phyloP scores from a whole-genome alignment of 2,797 vertebrate species.

The Tarsius wallacei region DNA sequence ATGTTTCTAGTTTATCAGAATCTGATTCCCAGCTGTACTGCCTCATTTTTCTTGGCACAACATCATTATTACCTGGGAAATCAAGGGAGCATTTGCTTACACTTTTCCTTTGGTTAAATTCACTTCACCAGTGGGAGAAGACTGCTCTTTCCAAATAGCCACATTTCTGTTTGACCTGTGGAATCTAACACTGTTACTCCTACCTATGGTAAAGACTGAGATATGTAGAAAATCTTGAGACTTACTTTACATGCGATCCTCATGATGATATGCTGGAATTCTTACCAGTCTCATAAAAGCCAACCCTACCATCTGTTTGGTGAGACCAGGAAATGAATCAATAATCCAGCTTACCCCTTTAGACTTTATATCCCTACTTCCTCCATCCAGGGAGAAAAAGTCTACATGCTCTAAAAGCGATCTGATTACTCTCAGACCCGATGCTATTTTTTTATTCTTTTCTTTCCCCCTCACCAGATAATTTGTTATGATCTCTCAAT shows the following conservation, averaged over 20 bases:
- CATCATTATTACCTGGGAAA: not conserved
- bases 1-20: not conserved
- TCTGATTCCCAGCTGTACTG: not conserved
- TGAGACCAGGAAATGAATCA: constrained; percentile 63
- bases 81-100: not conserved
- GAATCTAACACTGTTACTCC: not conserved
- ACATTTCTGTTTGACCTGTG: constrained; percentile 49
- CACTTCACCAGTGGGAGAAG: not conserved
- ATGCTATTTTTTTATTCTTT: not conserved
- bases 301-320: constrained; percentile 74
- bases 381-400: not conserved
- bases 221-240: not conserved
- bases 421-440: not conserved
- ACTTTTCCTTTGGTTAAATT: constrained; percentile 18
- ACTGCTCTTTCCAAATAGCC: constrained; percentile 38
- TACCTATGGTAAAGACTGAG: constrained; percentile 42
- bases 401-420: not conserved
- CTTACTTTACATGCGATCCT: constrained; percentile 70
- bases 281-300: constrained; percentile 62
- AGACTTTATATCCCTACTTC: not conserved
- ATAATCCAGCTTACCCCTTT: constrained; percentile 32
- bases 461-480: constrained; percentile 18
- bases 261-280: constrained; percentile 54
- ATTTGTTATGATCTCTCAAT: constrained; percentile 44
- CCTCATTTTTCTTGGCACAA: constrained; percentile 42